Evolutionary conservation across 2,113 vertebrate species (phyloP), one percentile per base, ranked within the genome.

Genomic region (Orthonyx spaldingii): DNA sequence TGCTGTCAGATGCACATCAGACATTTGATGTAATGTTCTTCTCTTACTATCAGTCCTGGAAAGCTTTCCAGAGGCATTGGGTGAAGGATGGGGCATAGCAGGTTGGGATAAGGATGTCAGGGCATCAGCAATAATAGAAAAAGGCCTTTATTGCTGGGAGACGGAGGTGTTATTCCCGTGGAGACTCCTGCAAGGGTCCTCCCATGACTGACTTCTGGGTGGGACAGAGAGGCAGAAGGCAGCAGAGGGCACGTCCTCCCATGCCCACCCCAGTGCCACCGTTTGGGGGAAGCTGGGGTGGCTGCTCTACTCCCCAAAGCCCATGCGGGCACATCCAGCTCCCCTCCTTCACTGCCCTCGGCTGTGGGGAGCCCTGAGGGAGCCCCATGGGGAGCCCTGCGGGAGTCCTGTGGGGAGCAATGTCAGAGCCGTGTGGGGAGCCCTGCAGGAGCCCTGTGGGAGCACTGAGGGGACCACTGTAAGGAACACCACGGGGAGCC

Each of bases 131-230:
- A 13, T 0, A 28, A 53, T 44, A 39, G 30, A 13, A 30, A 39
- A 60, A 37, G 30, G 6, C 26, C 15, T 13, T 28, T 20, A 41
- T 5, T 32, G 17, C n/a, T 32, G 26, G 33, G 28, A 18, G 20
- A 42, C 7, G 14, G 22, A 1, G 3, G 13, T 7, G 21, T 7
- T 55, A 14, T 19, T 59, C 35, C 39, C 6, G 7, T 4, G 20
- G 46, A 42, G 16, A 53, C 4, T 9, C 27, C 2, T 7, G n/a
- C 27, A 39, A 22, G 12, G 1, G 1, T 37, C 27, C 12, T 30
- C 24, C n/a, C 7, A 24, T 24, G 46, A 32, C 37, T 13, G 23
- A 16, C 19, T 37, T 57, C 50, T 66, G 57, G 11, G 20, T 10
- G 60, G 33, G 44, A 42, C 0, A 0, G 9, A 10, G 53, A 50